Base-by-base conservation (phyloP, 2,113 vertebrate genomes). In the Platycercus adscitus region DNA sequence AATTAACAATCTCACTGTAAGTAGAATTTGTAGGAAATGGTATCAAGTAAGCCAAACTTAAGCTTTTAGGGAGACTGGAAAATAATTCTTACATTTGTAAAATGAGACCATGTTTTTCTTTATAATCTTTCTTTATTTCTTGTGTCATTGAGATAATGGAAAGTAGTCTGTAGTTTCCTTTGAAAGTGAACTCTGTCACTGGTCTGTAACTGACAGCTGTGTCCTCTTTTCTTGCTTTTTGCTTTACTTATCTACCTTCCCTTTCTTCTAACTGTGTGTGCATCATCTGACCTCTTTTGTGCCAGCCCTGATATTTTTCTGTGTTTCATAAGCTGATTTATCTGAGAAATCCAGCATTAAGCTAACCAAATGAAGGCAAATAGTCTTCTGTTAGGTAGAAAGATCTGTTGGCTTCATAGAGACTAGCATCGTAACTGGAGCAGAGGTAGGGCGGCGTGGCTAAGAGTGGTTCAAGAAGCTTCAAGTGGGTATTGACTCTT, bases 1-100 rank as follows among this genome's bases (percentile, higher is more conserved):
- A 43, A 97, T 98, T 93, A 95, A 92, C 94, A 95, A 81, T 81
- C 96, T 98, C 39, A 95, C 94, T 94, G 97, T 98, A 92, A 97
- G 97, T 97, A 96, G 68, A 69, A 82, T 76, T 95, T 95, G 26
- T 58, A 78, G 80, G 46, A 81, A 50, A n/a, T 72, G 52, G 15
- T 89, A 6, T 90, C 37, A 77, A 73, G 37, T 37, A 73, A 73
- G 56, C 25, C 13, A 73, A 86, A 53, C 2, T 2, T 19, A 55
- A 60, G 11, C 17, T 78, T 58, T 86, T 50, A 60, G 37, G 18
- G 43, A 65, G 33, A 35, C 52, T 39, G 28, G 47, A 61, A 86
- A 94, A n/a, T 61, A 58, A 41, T 86, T 77, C 29, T 64, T 64
- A 20, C 0, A 6, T 52, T 56, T 47, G 41, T 78, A 64, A 72